Evolutionary conservation across 2,113 vertebrate species (phyloP).

Genomic region (Gasterosteus aculeatus): DNA sequence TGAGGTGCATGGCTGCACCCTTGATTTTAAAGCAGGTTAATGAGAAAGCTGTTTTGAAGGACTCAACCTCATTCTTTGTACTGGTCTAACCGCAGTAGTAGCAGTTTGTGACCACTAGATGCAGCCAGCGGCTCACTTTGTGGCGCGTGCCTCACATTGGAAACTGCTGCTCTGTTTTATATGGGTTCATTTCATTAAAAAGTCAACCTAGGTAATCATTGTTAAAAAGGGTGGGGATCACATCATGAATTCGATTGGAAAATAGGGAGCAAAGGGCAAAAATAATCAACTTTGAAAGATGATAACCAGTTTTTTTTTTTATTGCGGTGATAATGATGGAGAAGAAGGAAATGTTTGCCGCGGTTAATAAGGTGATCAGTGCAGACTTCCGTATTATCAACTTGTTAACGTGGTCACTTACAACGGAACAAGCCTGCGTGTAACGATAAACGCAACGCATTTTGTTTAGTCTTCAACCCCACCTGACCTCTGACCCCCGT

Average conservation of each 20-base stretch:
- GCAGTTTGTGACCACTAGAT: constrained; percentile 63
- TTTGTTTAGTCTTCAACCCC: constrained; percentile 30
- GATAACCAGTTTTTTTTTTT: constrained; percentile 44
- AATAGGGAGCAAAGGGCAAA: constrained; percentile 1
- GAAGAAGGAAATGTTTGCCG: constrained; percentile 23
- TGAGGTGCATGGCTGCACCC: not conserved
- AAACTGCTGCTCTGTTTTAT: not conserved
- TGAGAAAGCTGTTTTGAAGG: not conserved
- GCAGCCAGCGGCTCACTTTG: constrained; percentile 35
- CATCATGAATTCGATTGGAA: constrained; percentile 17
- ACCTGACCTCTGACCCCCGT: constrained; percentile 17
- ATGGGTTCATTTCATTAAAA: constrained; percentile 32
- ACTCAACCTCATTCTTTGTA: not conserved
- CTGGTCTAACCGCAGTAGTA: constrained; percentile 28
- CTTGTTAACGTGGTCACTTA: constrained; percentile 26
- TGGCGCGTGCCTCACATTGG: not conserved
- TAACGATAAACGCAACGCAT: constrained; percentile 12
- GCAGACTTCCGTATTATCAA: constrained; percentile 19
- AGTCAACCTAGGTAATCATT: constrained; percentile 32
- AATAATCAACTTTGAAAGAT: constrained; percentile 22
- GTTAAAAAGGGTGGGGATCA: constrained; percentile 46
- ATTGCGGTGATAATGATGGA: constrained; percentile 24
- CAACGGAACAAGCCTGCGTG: constrained; percentile 12
- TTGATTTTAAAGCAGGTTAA: not conserved
- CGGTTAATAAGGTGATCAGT: constrained; percentile 9